Percentiles rank a stretch among this genome's conserved stretches.
These are phyloP conservation scores for Benitochromis conjunctus DNA, from an alignment of 2,113 vertebrate species.

Conservation along the genomic window DNA sequence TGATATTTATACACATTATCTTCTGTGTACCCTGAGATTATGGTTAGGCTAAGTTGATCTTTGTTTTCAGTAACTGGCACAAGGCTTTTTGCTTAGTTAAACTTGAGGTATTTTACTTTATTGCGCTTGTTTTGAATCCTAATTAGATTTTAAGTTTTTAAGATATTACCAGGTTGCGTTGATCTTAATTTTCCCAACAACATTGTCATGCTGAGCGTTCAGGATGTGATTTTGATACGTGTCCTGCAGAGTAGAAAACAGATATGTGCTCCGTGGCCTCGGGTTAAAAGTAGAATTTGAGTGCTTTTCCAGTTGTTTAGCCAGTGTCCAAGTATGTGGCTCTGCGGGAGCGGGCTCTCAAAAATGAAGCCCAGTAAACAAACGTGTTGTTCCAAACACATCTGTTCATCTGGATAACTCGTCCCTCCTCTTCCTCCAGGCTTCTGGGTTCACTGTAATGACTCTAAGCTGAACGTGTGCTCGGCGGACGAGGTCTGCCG, in stretches of 20 bases:
- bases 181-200: neutral
- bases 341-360: neutral
- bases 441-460: slow-evolving; percentile 99
- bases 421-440: slow-evolving; percentile 63
- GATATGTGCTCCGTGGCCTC: neutral
- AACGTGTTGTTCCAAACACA: neutral
- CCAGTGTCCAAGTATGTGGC: neutral
- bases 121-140: too few relatives aligned
- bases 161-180: neutral
- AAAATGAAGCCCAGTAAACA: neutral
- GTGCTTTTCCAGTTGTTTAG: neutral
- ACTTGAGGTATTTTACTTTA: neutral
- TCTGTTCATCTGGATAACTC: neutral
- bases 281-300: neutral
- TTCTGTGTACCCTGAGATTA: neutral
- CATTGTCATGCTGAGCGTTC: neutral
- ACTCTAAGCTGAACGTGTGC: slow-evolving; percentile 98
- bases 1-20: neutral
- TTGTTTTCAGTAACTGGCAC: neutral
- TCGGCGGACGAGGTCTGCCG: slow-evolving; percentile 96
- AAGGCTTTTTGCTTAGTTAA: neutral
- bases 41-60: neutral
- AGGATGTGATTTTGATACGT: neutral
- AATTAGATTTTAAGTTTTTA: neutral
- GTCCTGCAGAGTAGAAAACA: neutral